phyloP scores from a whole-genome alignment of 2,888 invertebrate genomes.

The Ctenicera cuprea region DNA sequence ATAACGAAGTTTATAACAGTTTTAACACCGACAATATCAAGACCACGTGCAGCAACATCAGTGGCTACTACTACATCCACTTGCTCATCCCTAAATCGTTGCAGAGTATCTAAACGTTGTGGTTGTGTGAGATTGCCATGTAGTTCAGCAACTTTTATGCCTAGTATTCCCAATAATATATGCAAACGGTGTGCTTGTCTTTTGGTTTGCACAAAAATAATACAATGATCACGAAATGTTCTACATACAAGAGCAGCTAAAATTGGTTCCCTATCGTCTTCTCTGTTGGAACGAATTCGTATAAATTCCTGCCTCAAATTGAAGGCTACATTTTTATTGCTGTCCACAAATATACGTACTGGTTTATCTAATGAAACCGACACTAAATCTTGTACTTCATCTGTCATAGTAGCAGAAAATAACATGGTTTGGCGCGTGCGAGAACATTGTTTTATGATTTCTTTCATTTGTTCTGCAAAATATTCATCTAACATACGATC shows the following conservation, averaged over 20 bases:
- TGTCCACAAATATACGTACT: constrained; percentile 96
- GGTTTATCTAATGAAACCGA: constrained; percentile 95
- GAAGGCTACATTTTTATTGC: constrained; percentile 95
- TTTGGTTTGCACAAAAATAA: constrained; percentile 98
- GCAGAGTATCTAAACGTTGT: constrained; percentile 92
- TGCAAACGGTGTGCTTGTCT: constrained; percentile 95
- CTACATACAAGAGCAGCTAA: constrained; percentile 88
- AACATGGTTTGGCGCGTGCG: constrained; percentile 95
- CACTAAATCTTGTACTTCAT: constrained; percentile 95
- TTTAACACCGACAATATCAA: constrained; percentile 97
- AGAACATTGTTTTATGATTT: constrained; percentile 95
- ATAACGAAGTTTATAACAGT: constrained; percentile 98
- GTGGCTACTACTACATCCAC: constrained; percentile 91
- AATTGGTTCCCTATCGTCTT: constrained; percentile 94
- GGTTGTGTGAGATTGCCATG: constrained; percentile 98
- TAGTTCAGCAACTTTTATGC: constrained; percentile 88
- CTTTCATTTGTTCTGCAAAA: constrained; percentile 99
- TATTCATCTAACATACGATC: constrained; percentile 98
- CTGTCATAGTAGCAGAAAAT: constrained; percentile 99
- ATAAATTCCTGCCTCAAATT: constrained; percentile 98
- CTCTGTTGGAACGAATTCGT: constrained; percentile 90
- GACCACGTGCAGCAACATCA: constrained; percentile 93
- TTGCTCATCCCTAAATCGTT: constrained; percentile 89
- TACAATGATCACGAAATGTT: constrained; percentile 92
- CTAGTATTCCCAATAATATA: constrained; percentile 89